Evolutionary conservation across 2,888 invertebrate genomes (phyloP).

Genomic region (Drepana falcataria): DNA sequence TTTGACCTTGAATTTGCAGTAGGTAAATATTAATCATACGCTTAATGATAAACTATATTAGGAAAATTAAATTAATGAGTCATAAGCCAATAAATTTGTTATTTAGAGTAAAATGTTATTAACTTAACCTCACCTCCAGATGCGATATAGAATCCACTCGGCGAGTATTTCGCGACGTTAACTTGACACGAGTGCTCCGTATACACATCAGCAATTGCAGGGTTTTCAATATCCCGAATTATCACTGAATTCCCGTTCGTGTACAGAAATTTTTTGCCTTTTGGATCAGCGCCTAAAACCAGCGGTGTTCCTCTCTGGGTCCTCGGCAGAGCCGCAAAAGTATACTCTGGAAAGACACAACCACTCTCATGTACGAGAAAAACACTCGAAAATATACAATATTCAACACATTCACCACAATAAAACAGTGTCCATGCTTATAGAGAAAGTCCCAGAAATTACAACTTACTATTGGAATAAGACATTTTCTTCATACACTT

Average conservation of each 20-base stretch:
- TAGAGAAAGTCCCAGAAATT: conserved; percentile 19
- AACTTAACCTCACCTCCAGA: conserved; percentile 88
- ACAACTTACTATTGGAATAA: conserved; percentile 71
- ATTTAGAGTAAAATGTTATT: not conserved
- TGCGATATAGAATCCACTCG: conserved; percentile 98
- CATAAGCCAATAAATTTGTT: not conserved
- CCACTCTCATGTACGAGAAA: conserved; percentile 10
- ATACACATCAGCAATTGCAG: conserved; percentile 95
- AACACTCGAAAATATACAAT: not conserved
- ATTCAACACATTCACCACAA: conserved; percentile 21
- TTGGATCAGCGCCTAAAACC: conserved; percentile 96
- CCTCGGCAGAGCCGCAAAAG: conserved; percentile 95
- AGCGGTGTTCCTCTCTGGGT: conserved; percentile 97
- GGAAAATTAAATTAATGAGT: not conserved
- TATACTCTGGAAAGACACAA: conserved; percentile 81
- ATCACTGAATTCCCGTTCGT: conserved; percentile 98
- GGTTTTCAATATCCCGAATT: conserved; percentile 97
- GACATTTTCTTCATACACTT: conserved; percentile 60
- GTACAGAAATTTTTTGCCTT: conserved; percentile 97
- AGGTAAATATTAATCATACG: no score
- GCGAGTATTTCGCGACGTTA: conserved; percentile 98
- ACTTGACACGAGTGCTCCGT: conserved; percentile 97
- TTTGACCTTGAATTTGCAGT: no score
- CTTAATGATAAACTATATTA: no score
- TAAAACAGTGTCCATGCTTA: conserved; percentile 33